Conservation (phyloP, 2,888 invertebrate species). For the Platynereis dumerilii region DNA sequence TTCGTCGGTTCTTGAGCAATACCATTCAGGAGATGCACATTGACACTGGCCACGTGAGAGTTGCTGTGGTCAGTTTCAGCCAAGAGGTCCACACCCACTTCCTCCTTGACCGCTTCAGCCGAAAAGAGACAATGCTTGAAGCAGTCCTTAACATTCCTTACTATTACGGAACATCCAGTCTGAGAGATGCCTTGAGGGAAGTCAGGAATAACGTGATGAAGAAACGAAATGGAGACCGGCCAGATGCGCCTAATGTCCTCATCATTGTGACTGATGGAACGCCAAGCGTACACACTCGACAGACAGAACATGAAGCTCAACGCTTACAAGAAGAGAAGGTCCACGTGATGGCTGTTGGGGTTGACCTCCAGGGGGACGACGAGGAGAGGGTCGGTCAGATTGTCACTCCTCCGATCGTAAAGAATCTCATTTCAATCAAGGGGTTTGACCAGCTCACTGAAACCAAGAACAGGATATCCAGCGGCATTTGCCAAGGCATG, state of each 20-base stretch:
- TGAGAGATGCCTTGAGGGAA: slow-evolving; percentile 25
- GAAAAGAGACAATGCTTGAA: slow-evolving; percentile 19
- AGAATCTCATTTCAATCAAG: neutral
- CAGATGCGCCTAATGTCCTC: slow-evolving; percentile 27
- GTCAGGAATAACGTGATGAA: slow-evolving; percentile 26
- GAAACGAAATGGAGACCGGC: slow-evolving; percentile 25
- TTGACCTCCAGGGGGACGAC: slow-evolving; percentile 24
- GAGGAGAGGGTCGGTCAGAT: slow-evolving; percentile 5
- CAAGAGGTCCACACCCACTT: slow-evolving; percentile 21
- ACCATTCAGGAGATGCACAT: slow-evolving; percentile 31
- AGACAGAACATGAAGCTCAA: slow-evolving; percentile 32
- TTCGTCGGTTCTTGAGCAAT: slow-evolving; percentile 30
- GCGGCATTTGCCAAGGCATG: slow-evolving; percentile 3
- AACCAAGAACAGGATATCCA: neutral
- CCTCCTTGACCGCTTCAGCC: slow-evolving; percentile 23
- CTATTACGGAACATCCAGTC: slow-evolving; percentile 31
- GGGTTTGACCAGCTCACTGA: neutral
- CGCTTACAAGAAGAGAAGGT: slow-evolving; percentile 21
- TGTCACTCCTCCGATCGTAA: neutral
- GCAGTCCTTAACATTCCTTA: slow-evolving; percentile 25
- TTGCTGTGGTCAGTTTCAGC: slow-evolving; percentile 33
- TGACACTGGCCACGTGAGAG: slow-evolving; percentile 28
- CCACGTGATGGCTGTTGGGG: slow-evolving; percentile 25
- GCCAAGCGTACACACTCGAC: slow-evolving; percentile 28
- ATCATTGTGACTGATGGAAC: slow-evolving; percentile 36